These are phyloP conservation scores for Noctua comes DNA, from an alignment of 2,888 invertebrate species.

Conservation along the genomic window DNA sequence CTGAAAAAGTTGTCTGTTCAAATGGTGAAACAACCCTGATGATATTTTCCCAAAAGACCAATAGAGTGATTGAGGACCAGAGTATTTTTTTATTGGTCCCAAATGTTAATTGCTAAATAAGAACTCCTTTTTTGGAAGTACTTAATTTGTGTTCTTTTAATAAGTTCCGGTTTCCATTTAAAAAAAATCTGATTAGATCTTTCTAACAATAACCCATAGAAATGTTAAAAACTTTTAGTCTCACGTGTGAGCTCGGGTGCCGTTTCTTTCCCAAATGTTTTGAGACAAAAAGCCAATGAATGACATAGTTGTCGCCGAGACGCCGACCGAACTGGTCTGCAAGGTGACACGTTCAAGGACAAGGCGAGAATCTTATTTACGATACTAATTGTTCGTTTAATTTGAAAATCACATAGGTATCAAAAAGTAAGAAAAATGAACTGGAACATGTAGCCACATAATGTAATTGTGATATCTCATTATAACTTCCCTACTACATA, in stretches of 20 bases:
- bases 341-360: slow-evolving; percentile 45
- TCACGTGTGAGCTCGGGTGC: slow-evolving; percentile 6
- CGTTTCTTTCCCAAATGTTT: slow-evolving; percentile 13
- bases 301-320: slow-evolving; percentile 12
- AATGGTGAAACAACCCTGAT: neutral
- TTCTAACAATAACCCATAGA: slow-evolving; percentile 25
- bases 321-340: slow-evolving; percentile 34
- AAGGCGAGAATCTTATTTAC: neutral
- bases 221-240: neutral
- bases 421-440: neutral
- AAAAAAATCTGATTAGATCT: neutral
- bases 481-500: neutral
- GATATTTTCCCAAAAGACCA: neutral
- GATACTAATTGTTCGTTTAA: neutral
- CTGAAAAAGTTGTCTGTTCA: neutral
- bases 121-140: neutral
- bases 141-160: neutral
- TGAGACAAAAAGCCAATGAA: slow-evolving; percentile 8
- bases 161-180: neutral
- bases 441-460: neutral
- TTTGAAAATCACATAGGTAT: neutral
- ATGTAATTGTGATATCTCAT: neutral
- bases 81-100: too few species aligned
- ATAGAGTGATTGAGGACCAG: neutral
- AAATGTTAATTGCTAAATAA: neutral